Conservation (phyloP, 2,797 vertebrate species). For the Lutjanus argentimaculatus region DNA sequence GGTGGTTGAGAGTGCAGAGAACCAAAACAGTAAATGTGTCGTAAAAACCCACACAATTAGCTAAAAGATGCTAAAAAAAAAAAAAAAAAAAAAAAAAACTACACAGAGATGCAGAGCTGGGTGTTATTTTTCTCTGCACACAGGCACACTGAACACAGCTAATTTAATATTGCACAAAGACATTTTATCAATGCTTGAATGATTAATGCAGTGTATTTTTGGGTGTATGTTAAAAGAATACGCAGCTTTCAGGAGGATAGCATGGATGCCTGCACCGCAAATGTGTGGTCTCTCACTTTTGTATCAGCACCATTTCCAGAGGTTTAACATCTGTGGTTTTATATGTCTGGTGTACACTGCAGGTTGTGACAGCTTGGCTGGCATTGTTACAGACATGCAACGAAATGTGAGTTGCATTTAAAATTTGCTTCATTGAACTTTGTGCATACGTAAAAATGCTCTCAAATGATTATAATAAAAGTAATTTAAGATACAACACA, state of each 20-base stretch:
- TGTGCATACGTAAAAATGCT: too few relatives aligned
- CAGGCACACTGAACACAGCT: background rate
- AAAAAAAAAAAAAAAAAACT: background rate
- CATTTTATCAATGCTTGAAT: background rate
- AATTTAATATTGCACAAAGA: slow-evolving; percentile 3
- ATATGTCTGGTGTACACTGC: too few relatives aligned
- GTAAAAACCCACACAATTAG: background rate
- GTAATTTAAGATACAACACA: too few relatives aligned
- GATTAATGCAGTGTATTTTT: background rate
- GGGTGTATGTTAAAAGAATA: background rate
- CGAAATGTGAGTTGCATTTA: too few relatives aligned
- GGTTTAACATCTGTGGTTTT: background rate
- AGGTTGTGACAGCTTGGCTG: too few relatives aligned
- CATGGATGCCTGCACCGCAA: background rate
- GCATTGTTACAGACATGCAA: too few relatives aligned
- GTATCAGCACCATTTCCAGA: background rate
- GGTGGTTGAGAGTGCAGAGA: background rate
- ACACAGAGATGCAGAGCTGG: background rate
- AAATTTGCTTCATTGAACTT: too few relatives aligned
- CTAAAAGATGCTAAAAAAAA: background rate
- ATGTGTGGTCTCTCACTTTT: background rate
- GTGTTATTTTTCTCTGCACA: background rate
- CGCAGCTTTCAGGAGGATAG: background rate
- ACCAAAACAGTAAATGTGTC: background rate
- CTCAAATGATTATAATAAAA: too few relatives aligned